Base-by-base conservation (phyloP, 2,888 invertebrate species). In the Andrena flavipes region DNA sequence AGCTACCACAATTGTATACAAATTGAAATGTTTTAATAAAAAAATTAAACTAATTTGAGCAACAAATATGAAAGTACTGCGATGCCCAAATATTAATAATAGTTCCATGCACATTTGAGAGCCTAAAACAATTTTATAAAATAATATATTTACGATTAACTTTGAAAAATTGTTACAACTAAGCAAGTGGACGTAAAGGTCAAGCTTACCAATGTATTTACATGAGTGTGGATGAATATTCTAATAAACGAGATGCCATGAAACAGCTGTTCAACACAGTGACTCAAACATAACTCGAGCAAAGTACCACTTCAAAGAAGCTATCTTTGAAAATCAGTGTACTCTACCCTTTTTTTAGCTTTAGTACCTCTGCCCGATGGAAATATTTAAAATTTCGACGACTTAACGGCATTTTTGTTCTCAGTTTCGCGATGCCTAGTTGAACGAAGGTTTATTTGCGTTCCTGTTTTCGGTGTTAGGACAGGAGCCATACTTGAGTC, bases 221-320 rank as follows among this genome's bases (percentile, higher is more conserved):
- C 42, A 42, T 16, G 42, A 42, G 54, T 54, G 8, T 23, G 8
- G 20, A 20, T 7, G 23, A 59, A 26, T 33, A 63, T 26, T 48
- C 33, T 30, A 35, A 70, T 56, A 72, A 76, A 72, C 42, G 42
- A 63, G 16, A 23, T 42, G 16, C 26, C 51, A 29, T 30, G 59
- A 65, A 48, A 70, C 71, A 60, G 48, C 7, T 26, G 59, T 62
- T 65, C 60, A 65, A 69, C 65, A 81, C 51, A 62, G 30, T 33
- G 54, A 29, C 20, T 10, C 48, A 48, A 67, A 49, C 62, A 48
- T 48, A 67, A 54, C 30, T 78, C 65, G 65, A 70, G 70, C 69
- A 79, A 78, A 67, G 42, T 30, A 2, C 26, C 16, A 26, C 65
- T 70, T 80, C 78, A 80, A 80, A 78, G 80, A 26, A 54, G 70